These are phyloP conservation scores for Leptonema lineaticorne DNA, from an alignment of 1,140 invertebrate species.

Conservation along the genomic window DNA sequence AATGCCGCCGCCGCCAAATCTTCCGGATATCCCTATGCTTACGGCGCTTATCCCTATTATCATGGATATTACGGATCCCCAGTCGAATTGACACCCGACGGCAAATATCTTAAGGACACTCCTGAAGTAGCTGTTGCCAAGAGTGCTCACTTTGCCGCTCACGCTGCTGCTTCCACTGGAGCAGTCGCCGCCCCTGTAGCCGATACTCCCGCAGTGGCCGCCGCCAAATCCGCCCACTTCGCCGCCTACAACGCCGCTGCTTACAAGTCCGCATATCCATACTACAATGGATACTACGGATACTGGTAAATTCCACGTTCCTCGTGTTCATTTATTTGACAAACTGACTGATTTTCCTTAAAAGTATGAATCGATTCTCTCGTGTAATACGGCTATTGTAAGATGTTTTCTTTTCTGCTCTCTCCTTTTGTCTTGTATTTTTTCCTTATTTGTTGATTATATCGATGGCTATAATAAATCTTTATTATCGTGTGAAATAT, in stretches of 20 bases:
- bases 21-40: neutral
- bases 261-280: constrained; percentile 40
- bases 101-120: constrained; percentile 18
- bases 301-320: no score
- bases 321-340: constrained; percentile 48
- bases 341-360: constrained; percentile 2
- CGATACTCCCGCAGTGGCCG: constrained; percentile 46
- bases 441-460: neutral
- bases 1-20: neutral
- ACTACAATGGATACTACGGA: neutral
- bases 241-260: constrained; percentile 45
- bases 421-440: neutral
- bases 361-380: neutral
- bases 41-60: neutral
- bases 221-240: constrained; percentile 48
- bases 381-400: neutral
- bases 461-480: neutral
- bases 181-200: constrained; percentile 35
- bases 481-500: neutral
- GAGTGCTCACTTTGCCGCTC: constrained; percentile 20
- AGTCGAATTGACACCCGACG: constrained; percentile 13
- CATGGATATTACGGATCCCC: neutral
- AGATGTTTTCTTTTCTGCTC: neutral
- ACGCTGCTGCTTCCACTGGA: neutral
- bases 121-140: constrained; percentile 27